Percentiles rank a stretch among this genome's conserved stretches.
Evolutionary conservation across 2,797 vertebrate species (phyloP).

Genomic region (Hippocampus kuda): DNA sequence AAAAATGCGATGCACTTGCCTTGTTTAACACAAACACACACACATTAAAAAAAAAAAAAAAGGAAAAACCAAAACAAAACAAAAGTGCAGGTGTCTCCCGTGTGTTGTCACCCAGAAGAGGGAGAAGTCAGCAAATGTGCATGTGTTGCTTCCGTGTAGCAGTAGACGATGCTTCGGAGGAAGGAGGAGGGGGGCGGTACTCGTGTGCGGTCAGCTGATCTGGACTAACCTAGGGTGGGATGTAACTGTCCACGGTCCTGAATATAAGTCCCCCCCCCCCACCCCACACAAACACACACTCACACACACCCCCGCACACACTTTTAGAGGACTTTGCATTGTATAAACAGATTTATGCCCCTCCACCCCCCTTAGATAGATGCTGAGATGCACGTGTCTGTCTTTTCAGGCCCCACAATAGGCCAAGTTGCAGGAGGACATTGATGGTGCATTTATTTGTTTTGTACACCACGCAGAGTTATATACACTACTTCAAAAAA

Average conservation of each 20-base stretch:
- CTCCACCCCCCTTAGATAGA: slow-evolving; percentile 21
- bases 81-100: background rate
- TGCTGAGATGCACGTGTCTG: slow-evolving; percentile 60
- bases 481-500: too few relatives aligned
- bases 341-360: background rate
- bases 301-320: background rate
- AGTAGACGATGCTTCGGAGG: background rate
- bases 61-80: background rate
- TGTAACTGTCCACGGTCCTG: slow-evolving; percentile 73
- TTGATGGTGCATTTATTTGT: slow-evolving; percentile 52
- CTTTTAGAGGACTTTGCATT: background rate
- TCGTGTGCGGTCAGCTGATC: slow-evolving; percentile 54
- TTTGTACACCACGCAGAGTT: slow-evolving; percentile 23
- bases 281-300: slow-evolving; percentile 8
- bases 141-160: background rate
- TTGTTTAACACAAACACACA: background rate
- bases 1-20: background rate
- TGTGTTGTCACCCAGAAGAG: slow-evolving; percentile 4
- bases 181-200: background rate
- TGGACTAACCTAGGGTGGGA: slow-evolving; percentile 13
- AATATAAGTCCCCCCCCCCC: slow-evolving; percentile 24
- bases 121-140: background rate
- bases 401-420: slow-evolving; percentile 57
- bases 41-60: background rate
- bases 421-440: slow-evolving; percentile 39